These are phyloP conservation scores for Bombus difficillimus DNA, from an alignment of 1,140 invertebrate genomes.

Conservation along the genomic window DNA sequence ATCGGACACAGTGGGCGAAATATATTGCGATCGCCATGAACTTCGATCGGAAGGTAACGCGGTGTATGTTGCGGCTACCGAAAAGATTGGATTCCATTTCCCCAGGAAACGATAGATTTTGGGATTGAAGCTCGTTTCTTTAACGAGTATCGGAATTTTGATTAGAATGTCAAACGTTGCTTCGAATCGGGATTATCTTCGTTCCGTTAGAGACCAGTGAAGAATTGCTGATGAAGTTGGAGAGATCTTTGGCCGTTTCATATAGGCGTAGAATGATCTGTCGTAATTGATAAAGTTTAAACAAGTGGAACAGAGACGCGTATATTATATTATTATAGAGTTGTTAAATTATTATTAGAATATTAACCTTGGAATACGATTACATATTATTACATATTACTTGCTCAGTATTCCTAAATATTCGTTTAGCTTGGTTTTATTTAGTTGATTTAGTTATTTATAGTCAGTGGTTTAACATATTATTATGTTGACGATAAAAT, in stretches of 20 bases:
- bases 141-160: background rate
- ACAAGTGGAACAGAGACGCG: background rate
- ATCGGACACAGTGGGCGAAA: background rate
- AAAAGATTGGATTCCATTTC: slow-evolving; percentile 3
- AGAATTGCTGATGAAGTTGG: background rate
- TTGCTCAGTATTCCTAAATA: too few relatives aligned
- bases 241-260: background rate
- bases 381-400: too few relatives aligned
- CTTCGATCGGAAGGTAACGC: background rate
- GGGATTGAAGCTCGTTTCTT: background rate
- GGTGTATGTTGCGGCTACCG: background rate
- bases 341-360: too few relatives aligned
- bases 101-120: background rate
- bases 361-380: too few relatives aligned
- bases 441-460: too few relatives aligned
- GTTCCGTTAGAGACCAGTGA: background rate
- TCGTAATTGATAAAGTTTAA: background rate
- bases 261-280: too few relatives aligned
- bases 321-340: too few relatives aligned
- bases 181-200: background rate
- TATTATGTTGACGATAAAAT: too few relatives aligned
- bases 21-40: background rate
- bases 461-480: too few relatives aligned
- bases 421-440: too few relatives aligned
- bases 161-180: background rate